phyloP scores from a whole-genome alignment of 2,797 vertebrate genomes.

The Anableps anableps region DNA sequence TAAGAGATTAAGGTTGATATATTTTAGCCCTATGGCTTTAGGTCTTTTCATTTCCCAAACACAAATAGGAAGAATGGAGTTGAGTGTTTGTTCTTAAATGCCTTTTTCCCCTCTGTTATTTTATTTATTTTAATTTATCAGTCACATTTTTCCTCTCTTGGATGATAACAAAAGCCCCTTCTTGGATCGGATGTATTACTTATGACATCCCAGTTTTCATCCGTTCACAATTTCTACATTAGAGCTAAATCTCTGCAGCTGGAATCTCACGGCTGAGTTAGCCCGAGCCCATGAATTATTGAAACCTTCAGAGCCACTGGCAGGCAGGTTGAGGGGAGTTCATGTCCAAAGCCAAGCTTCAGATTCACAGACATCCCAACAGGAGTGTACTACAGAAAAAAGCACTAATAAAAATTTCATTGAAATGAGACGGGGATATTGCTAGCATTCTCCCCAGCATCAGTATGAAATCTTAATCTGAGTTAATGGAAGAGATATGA shows the following conservation, averaged over 20 bases:
- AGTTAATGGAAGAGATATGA: constrained; percentile 99
- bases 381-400: constrained; percentile 99
- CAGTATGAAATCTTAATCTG: constrained; percentile 99
- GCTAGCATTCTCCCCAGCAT: constrained; percentile 98
- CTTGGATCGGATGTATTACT: constrained; percentile 96
- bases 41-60: constrained; percentile 93
- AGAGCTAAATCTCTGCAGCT: constrained; percentile 99
- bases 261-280: constrained; percentile 99
- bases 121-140: constrained; percentile 87
- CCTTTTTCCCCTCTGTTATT: constrained; percentile 80
- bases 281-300: constrained; percentile 99
- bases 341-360: constrained; percentile 99
- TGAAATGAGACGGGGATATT: constrained; percentile 99
- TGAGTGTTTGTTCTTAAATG: constrained; percentile 91
- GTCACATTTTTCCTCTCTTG: constrained; percentile 47
- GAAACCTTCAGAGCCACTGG: constrained; percentile 96
- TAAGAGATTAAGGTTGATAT: constrained; percentile 81
- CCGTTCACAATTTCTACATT: constrained; percentile 99
- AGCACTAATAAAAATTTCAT: constrained; percentile 99
- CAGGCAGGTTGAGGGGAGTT: constrained; percentile 99
- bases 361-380: constrained; percentile 99
- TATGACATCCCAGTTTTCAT: constrained; percentile 99
- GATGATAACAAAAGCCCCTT: constrained; percentile 87
- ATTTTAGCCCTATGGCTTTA: constrained; percentile 88
- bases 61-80: constrained; percentile 90